Conservation (phyloP, 2,797 vertebrate genomes). For the Onychomys arenicola region DNA sequence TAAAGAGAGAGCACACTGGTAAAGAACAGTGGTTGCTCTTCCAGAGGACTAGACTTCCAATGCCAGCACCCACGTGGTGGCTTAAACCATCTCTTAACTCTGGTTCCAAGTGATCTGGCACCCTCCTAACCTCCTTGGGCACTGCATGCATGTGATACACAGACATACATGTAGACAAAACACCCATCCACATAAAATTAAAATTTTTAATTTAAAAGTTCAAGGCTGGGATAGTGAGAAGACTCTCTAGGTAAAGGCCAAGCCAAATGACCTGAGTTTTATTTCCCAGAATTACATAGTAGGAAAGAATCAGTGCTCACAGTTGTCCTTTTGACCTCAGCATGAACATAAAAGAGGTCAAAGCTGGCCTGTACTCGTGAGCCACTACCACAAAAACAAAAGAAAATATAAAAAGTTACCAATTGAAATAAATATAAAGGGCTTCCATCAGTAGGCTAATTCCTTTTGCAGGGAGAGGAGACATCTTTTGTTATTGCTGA, state of each 20-base stretch:
- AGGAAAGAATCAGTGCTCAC: too few relatives aligned
- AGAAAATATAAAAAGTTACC: not conserved
- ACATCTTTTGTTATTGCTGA: conserved; percentile 20
- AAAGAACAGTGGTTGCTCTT: not conserved
- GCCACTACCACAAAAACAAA: not conserved
- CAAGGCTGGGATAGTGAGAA: not conserved
- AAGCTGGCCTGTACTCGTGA: not conserved
- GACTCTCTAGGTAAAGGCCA: not conserved
- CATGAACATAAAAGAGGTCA: not conserved
- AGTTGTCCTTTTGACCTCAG: not conserved
- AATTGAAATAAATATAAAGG: not conserved
- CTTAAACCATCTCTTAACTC: not conserved
- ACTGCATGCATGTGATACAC: not conserved
- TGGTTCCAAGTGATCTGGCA: not conserved
- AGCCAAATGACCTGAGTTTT: not conserved
- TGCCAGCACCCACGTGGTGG: not conserved
- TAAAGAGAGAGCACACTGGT: not conserved
- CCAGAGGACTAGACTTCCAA: not conserved
- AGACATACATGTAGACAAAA: not conserved
- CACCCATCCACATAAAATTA: not conserved
- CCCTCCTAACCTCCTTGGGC: not conserved
- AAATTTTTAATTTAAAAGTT: not conserved
- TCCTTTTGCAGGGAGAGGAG: not conserved
- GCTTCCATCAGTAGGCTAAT: not conserved
- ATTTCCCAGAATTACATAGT: not conserved